Evolutionary conservation across 2,113 vertebrate genomes (phyloP).

Genomic region (Sturnus vulgaris): DNA sequence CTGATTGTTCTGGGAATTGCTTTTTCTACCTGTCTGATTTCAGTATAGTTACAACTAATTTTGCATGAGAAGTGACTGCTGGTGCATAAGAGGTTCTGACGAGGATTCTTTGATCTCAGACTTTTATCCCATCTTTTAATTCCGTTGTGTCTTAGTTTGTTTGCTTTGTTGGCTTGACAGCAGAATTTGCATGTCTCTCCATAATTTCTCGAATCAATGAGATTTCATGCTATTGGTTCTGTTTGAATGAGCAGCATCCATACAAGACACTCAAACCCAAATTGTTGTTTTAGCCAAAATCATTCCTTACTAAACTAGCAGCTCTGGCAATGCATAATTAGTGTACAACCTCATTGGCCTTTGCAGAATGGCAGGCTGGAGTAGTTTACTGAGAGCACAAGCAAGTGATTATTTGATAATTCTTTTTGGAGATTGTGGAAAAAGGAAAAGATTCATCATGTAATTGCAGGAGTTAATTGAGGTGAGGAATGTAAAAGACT

Average conservation of each 20-base stretch:
- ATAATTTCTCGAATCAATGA: background rate
- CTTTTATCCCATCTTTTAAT: conserved; percentile 22
- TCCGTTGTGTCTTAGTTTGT: conserved; percentile 4
- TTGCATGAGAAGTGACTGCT: conserved; percentile 17
- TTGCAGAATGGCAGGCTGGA: background rate
- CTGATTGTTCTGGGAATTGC: background rate
- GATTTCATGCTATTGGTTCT: background rate
- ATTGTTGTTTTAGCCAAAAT: background rate
- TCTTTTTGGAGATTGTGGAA: background rate
- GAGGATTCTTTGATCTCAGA: conserved; percentile 36
- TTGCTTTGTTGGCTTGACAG: conserved; percentile 11
- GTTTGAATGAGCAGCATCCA: background rate
- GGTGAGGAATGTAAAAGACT: background rate
- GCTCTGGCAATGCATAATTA: background rate
- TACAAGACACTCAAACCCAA: background rate
- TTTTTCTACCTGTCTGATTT: conserved; percentile 34
- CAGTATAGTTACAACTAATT: background rate
- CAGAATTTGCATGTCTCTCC: background rate
- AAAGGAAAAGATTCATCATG: background rate
- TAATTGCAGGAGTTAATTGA: background rate
- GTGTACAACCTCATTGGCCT: background rate
- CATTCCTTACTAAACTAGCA: background rate
- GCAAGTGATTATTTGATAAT: background rate
- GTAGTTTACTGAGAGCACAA: background rate
- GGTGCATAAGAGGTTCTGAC: background rate